Conservation (phyloP, 2,888 invertebrate species). For the Enchytraeus crypticus region DNA sequence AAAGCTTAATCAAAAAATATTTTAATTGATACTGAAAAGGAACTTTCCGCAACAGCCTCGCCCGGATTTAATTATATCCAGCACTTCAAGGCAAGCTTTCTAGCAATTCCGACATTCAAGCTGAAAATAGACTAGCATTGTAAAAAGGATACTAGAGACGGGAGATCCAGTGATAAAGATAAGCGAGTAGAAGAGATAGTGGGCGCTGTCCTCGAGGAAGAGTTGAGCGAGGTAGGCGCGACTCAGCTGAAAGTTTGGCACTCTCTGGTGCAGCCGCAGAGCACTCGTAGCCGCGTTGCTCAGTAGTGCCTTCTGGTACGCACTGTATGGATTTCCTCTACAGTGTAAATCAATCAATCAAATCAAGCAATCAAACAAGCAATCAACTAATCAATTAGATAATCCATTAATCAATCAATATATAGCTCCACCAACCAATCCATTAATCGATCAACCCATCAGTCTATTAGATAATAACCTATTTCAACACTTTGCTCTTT, state of each 20-base stretch:
- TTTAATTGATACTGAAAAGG: too few species aligned
- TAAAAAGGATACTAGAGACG: conserved; percentile 63
- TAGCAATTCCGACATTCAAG: too few species aligned
- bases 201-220: conserved; percentile 73
- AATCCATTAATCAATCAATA: not conserved
- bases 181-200: conserved; percentile 87
- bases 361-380: not conserved
- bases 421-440: not conserved
- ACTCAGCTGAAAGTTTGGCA: conserved; percentile 70
- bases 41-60: too few species aligned
- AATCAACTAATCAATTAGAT: not conserved
- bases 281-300: conserved; percentile 91
- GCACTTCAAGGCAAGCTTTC: too few species aligned
- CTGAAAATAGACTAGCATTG: too few species aligned
- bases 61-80: too few species aligned
- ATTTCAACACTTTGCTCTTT: too few species aligned
- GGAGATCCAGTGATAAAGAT: conserved; percentile 87
- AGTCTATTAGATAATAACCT: not conserved
- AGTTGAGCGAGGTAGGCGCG: conserved; percentile 72
- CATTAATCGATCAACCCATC: not conserved
- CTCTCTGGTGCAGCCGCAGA: conserved; percentile 82
- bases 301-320: conserved; percentile 66
- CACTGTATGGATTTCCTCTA: conserved; percentile 63
- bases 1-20: too few species aligned
- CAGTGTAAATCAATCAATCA: not conserved